Evolutionary conservation across 2,888 invertebrate genomes (phyloP), one percentile per base, ranked within the genome.

Genomic region (Glaucopsyche alexis): DNA sequence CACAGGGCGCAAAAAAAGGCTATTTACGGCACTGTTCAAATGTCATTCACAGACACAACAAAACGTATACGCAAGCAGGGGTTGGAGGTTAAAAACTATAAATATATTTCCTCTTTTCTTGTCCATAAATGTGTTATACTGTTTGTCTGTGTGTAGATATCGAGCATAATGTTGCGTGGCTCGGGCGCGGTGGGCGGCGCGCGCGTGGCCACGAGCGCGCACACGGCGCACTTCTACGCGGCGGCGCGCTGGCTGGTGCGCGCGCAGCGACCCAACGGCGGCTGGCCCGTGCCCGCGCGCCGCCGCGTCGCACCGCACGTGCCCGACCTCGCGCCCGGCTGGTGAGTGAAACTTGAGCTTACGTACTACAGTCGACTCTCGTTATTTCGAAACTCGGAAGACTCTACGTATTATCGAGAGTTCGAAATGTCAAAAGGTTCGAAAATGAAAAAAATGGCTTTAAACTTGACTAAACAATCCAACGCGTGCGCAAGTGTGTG

Each of bases 271-370:
- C 85, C 94, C 72, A 94, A 94, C 78, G 95, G 95, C 29, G 99
- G 99, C 69, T 99, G 99, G 76, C 99, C 99, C 98, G 95, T 97
- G 70, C 97, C 98, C 84, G 97, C 97, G 72, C 98, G 98, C 70
- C 94, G 95, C 74, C 93, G 98, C 83, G 94, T 96, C 79, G 95
- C 95, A 1, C 92, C 95, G 67, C 96, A 96, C 40, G 96, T 96
- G 87, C 94, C 95, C 8, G 96, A 96, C 79, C 94, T 99, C 70
- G 94, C 94, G 79, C 96, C 98, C 1, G 98, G 98, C 75, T 98
- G 98, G 98, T 94, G 79, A 82, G 85, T 78, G 8, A 1, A 11
- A 11, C 29, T 60, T 60, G 7, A 38, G 1, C 29, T 29, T 60
- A 60, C 13, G 6, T 7, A 11, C 11, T 29, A n/a, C n/a, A n/a